Percentiles rank a stretch among this genome's conserved stretches.
These are phyloP conservation scores for Philonicus albiceps DNA, from an alignment of 2,888 invertebrate genomes.

Conservation along the genomic window DNA sequence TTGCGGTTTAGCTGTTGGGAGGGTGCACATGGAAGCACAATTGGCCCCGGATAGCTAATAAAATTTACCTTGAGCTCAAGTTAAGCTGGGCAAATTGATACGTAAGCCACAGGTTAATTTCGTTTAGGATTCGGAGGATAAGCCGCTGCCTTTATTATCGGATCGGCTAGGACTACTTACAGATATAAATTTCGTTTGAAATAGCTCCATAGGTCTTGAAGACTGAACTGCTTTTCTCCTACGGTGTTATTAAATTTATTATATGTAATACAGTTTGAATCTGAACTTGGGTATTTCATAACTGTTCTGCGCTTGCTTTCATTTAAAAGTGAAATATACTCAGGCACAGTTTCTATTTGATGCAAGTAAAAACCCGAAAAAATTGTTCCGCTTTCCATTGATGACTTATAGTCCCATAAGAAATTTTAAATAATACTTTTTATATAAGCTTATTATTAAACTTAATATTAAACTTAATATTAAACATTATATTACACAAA, in stretches of 20 bases:
- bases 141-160: constrained; percentile 34
- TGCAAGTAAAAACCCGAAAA: no score
- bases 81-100: constrained; percentile 44
- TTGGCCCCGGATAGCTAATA: constrained; percentile 39
- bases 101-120: constrained; percentile 45
- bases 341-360: no score
- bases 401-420: no score
- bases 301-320: no score
- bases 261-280: neutral
- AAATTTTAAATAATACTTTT: no score
- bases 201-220: neutral
- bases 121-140: constrained; percentile 27
- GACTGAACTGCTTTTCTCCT: neutral
- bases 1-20: neutral
- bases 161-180: neutral
- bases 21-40: constrained; percentile 2
- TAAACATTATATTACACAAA: no score
- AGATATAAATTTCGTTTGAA: neutral
- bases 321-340: no score
- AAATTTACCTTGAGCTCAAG: constrained; percentile 41
- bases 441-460: no score
- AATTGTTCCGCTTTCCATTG: no score
- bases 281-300: no score
- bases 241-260: neutral
- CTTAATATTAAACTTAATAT: no score